Conservation (phyloP, 2,113 vertebrate genomes). For the Electrona antarctica region DNA sequence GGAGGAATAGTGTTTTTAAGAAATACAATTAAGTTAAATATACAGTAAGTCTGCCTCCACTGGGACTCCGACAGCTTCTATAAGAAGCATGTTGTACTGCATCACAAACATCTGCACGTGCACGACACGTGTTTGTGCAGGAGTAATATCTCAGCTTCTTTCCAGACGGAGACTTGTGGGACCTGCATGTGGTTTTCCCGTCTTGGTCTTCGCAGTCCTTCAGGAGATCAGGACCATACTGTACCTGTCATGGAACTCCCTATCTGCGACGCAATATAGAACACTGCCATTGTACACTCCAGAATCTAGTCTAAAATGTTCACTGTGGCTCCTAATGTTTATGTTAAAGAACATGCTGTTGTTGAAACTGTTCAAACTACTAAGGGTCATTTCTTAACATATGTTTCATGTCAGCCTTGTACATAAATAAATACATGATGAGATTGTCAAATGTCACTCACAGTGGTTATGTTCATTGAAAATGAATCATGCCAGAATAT, state of each 20-base stretch:
- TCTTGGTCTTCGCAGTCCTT: background rate
- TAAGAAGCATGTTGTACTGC: too few species aligned
- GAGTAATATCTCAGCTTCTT: slow-evolving; percentile 84
- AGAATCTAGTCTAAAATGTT: too few species aligned
- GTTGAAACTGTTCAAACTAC: slow-evolving; percentile 17
- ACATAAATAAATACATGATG: slow-evolving; percentile 11
- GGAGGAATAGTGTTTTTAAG: background rate
- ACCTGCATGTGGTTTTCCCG: slow-evolving; percentile 21
- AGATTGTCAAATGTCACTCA: background rate
- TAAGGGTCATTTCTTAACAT: background rate
- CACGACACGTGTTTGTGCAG: slow-evolving; percentile 71
- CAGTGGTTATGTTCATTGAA: slow-evolving; percentile 12
- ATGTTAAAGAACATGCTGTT: background rate
- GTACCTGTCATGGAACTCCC: background rate
- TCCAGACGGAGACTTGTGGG: slow-evolving; percentile 56
- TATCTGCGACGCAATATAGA: background rate
- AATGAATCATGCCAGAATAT: slow-evolving; percentile 6
- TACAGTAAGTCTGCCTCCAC: background rate
- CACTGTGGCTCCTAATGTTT: too few species aligned
- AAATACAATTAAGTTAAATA: background rate
- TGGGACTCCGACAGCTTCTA: too few species aligned
- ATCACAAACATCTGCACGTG: slow-evolving; percentile 74
- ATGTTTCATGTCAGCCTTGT: background rate
- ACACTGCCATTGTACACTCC: too few species aligned
- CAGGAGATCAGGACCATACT: background rate